These are phyloP conservation scores for Drosophila atripex DNA, from an alignment of 2,888 invertebrate species.

Conservation along the genomic window DNA sequence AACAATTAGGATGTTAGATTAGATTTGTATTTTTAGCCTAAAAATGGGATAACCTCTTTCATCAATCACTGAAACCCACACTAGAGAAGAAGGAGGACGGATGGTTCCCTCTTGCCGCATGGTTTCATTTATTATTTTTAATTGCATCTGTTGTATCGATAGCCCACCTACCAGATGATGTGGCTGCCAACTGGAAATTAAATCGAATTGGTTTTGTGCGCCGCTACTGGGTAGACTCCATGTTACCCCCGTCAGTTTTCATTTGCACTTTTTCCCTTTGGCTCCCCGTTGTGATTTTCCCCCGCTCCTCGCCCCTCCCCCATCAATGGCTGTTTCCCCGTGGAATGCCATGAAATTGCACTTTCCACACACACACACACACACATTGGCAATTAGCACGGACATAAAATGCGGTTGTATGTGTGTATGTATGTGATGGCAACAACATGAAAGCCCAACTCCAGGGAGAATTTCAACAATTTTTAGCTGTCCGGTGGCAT, in stretches of 20 bases:
- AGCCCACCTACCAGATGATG: slow-evolving; percentile 15
- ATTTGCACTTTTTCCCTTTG: slow-evolving; percentile 2
- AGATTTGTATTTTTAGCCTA: neutral
- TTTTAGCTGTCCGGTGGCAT: slow-evolving; percentile 54
- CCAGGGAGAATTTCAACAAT: slow-evolving; percentile 63
- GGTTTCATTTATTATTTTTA: slow-evolving; percentile 38
- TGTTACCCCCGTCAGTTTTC: neutral
- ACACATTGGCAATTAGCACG: slow-evolving; percentile 69
- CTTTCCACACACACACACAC: slow-evolving; percentile 32
- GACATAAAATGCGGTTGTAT: slow-evolving; percentile 28
- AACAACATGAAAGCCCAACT: slow-evolving; percentile 50
- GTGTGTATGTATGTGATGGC: slow-evolving; percentile 33
- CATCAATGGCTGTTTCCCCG: slow-evolving; percentile 4
- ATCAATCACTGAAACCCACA: slow-evolving; percentile 13
- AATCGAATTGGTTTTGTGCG: slow-evolving; percentile 65
- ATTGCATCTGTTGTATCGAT: slow-evolving; percentile 30
- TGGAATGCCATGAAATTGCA: slow-evolving; percentile 41
- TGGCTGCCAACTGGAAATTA: slow-evolving; percentile 53
- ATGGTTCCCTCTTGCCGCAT: slow-evolving; percentile 3
- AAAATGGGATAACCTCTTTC: neutral
- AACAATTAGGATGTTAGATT: no score
- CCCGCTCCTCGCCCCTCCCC: slow-evolving; percentile 3
- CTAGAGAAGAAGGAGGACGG: slow-evolving; percentile 6
- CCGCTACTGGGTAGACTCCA: neutral
- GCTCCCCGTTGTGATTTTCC: slow-evolving; percentile 12